These are phyloP conservation scores for Macrochelys suwanniensis DNA, from an alignment of 2,797 vertebrate genomes.

Conservation along the genomic window DNA sequence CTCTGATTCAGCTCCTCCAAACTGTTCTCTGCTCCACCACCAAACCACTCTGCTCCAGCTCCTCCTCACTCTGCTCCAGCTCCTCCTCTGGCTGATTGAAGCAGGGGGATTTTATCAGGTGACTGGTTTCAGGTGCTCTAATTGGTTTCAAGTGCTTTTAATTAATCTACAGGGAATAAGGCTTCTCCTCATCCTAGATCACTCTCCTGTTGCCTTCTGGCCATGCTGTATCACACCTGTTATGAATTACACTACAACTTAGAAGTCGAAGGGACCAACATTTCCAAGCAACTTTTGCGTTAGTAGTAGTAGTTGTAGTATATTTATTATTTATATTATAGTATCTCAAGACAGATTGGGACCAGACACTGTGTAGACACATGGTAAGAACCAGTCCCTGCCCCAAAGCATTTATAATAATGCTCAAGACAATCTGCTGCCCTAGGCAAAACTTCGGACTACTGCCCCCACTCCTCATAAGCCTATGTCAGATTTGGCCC, in stretches of 20 bases:
- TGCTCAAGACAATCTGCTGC: background rate
- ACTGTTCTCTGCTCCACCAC: no score
- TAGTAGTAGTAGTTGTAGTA: background rate
- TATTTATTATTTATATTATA: background rate
- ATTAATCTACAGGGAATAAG: no score
- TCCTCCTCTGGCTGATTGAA: no score
- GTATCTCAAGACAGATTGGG: background rate
- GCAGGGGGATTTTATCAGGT: no score
- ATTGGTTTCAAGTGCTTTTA: no score
- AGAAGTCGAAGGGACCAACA: background rate
- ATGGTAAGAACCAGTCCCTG: background rate
- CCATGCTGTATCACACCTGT: no score
- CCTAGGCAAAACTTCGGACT: background rate
- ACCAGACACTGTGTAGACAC: background rate
- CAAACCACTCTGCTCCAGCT: no score
- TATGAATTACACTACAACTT: background rate
- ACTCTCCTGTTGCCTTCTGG: no score
- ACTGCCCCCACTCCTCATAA: background rate
- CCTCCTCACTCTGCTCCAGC: no score
- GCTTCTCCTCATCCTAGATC: no score
- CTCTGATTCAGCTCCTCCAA: no score
- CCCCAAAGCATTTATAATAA: background rate
- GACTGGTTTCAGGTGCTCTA: no score
- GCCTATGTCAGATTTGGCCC: background rate
- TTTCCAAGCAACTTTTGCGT: background rate